Evolutionary conservation across 2,113 vertebrate genomes (phyloP).

Genomic region (Gavialis gangeticus): DNA sequence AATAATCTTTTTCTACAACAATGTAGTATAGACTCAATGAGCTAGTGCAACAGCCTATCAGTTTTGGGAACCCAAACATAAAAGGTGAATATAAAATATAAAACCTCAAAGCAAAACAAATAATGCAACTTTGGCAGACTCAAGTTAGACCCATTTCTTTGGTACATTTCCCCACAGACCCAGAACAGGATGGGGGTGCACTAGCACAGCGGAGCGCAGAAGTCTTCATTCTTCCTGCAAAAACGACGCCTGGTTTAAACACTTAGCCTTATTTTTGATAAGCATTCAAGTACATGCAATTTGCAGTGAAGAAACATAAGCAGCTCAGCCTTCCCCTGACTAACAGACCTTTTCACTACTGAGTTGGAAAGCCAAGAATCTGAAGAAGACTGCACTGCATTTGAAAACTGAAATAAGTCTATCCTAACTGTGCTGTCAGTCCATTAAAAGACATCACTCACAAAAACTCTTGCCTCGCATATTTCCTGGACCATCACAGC

Average conservation of each 20-base stretch:
- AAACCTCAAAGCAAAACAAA: too few species aligned
- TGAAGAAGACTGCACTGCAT: too few species aligned
- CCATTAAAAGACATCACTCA: too few species aligned
- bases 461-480: too few species aligned
- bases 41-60: accelerated
- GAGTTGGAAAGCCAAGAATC: not conserved
- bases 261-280: accelerated
- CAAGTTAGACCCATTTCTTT: accelerated
- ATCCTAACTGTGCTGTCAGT: too few species aligned
- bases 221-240: not conserved
- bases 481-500: too few species aligned
- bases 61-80: accelerated
- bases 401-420: too few species aligned
- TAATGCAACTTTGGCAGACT: not conserved
- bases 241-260: accelerated
- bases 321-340: not conserved
- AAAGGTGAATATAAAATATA: accelerated
- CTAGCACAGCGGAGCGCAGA: accelerated
- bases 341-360: accelerated
- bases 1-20: accelerated
- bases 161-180: accelerated
- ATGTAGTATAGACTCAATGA: accelerated
- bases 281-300: accelerated
- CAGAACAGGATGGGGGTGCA: not conserved
- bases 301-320: accelerated